These are phyloP conservation scores for Philantomba maxwellii DNA, from an alignment of 2,113 vertebrate genomes.

Conservation along the genomic window DNA sequence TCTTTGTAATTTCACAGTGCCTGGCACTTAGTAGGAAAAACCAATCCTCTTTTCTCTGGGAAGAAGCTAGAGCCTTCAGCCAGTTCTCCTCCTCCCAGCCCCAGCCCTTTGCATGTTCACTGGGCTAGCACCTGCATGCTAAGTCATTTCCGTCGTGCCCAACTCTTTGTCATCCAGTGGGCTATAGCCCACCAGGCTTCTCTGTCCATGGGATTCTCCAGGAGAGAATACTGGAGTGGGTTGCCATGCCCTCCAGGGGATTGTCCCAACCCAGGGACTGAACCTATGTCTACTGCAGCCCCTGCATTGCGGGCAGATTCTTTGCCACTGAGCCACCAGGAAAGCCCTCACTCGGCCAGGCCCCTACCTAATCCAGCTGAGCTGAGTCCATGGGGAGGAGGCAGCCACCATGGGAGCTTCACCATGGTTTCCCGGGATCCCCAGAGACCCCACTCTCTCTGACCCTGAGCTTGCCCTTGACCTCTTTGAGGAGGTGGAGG, in stretches of 20 bases:
- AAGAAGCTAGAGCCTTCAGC: background rate
- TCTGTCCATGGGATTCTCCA: background rate
- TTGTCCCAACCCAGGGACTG: background rate
- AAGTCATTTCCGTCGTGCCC: rapidly evolving
- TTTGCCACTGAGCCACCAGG: background rate
- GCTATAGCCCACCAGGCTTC: background rate
- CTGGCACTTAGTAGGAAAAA: background rate
- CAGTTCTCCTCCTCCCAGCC: background rate
- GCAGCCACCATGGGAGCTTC: rapidly evolving
- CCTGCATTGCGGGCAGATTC: background rate
- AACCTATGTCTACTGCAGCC: background rate
- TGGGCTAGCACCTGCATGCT: background rate
- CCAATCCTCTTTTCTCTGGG: too few species aligned
- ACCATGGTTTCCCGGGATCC: rapidly evolving
- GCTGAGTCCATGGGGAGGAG: too few species aligned
- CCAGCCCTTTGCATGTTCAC: too few species aligned
- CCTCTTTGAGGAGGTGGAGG: background rate
- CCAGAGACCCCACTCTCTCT: background rate
- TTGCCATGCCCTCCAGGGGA: background rate
- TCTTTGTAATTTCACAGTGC: background rate
- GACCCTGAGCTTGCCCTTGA: background rate
- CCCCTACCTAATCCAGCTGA: rapidly evolving
- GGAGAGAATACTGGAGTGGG: background rate
- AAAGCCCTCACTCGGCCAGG: background rate
- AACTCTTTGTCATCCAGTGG: rapidly evolving